Evolutionary conservation across 2,888 invertebrate genomes (phyloP).

Genomic region (Hirtodrosophila confusa): DNA sequence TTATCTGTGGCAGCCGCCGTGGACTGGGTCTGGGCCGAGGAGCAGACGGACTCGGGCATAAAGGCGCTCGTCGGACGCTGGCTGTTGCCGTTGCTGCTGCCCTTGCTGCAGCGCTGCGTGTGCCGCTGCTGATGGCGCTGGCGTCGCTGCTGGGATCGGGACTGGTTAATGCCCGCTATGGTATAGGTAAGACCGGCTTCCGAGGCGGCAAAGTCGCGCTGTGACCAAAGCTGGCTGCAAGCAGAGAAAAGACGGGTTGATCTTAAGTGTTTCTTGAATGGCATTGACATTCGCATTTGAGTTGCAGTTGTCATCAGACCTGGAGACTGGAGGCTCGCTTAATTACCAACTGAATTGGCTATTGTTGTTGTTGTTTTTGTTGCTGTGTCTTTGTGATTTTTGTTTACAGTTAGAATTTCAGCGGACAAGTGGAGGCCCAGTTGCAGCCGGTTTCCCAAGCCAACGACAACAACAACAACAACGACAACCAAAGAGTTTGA

Average conservation of each 20-base stretch:
- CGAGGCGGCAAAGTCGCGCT: constrained; percentile 82
- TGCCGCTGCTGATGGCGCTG: constrained; percentile 66
- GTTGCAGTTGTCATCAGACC: constrained; percentile 44
- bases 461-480: constrained; percentile 34
- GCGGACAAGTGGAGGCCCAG: constrained; percentile 49
- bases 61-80: constrained; percentile 66
- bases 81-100: constrained; percentile 58
- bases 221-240: constrained; percentile 79
- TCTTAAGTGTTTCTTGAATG: constrained; percentile 5
- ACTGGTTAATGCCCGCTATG: constrained; percentile 79
- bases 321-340: constrained; percentile 25
- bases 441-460: constrained; percentile 44
- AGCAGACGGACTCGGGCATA: constrained; percentile 79
- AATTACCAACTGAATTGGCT: constrained; percentile 40
- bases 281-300: constrained; percentile 41
- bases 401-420: constrained; percentile 73
- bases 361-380: constrained; percentile 15
- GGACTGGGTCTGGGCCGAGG: constrained; percentile 82
- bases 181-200: constrained; percentile 84
- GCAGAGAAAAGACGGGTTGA: not conserved
- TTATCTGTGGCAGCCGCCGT: constrained; percentile 80
- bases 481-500: constrained; percentile 41
- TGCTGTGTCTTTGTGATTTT: constrained; percentile 30
- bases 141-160: constrained; percentile 67
- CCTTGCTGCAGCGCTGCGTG: constrained; percentile 66